These are phyloP conservation scores for Anguilla anguilla DNA, from an alignment of 2,797 vertebrate species.

Conservation along the genomic window DNA sequence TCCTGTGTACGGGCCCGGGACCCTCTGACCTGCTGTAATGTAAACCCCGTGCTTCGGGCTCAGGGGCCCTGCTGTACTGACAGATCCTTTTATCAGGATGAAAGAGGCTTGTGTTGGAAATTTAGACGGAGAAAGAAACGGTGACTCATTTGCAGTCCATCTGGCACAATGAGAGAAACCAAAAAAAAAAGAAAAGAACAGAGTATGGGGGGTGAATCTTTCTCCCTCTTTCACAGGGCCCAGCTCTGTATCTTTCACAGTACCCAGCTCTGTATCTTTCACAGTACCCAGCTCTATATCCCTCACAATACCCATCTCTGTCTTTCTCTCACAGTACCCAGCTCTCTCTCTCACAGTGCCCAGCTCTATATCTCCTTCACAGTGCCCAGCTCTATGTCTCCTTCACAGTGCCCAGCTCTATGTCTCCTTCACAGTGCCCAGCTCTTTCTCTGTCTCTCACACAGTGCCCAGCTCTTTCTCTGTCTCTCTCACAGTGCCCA, in stretches of 20 bases:
- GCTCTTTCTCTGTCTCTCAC: background rate
- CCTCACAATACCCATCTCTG: background rate
- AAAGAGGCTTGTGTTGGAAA: constrained; percentile 62
- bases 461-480: background rate
- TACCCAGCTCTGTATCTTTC: background rate
- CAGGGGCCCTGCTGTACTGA: constrained; percentile 65
- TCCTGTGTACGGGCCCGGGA: background rate
- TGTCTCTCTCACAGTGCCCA: background rate
- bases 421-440: background rate
- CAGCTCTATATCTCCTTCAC: background rate
- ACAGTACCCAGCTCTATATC: background rate
- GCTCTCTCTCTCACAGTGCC: background rate
- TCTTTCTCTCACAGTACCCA: background rate
- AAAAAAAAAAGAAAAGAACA: background rate
- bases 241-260: background rate
- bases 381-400: background rate
- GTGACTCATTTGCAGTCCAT: constrained; percentile 52
- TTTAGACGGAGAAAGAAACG: constrained; percentile 51
- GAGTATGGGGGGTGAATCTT: constrained; percentile 28
- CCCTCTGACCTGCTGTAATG: constrained; percentile 31
- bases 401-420: background rate
- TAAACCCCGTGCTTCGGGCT: constrained; percentile 71
- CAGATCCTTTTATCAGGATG: constrained; percentile 68
- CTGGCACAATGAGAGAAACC: constrained; percentile 10
- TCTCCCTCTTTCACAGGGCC: constrained; percentile 13